phyloP scores from a whole-genome alignment of 2,113 vertebrate genomes.

The Propithecus coquereli region DNA sequence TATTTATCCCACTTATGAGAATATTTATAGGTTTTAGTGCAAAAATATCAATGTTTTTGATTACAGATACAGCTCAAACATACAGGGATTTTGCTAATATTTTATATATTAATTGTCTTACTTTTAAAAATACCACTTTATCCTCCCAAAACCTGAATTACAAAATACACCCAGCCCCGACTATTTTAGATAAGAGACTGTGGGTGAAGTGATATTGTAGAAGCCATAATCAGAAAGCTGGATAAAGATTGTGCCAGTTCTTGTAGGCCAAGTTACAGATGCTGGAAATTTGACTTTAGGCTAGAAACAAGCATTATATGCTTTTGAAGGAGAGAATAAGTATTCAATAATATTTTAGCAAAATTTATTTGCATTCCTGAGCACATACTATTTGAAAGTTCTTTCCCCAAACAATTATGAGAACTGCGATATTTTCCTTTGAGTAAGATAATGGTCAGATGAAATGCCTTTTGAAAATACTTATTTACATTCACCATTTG shows the following conservation, averaged over 20 bases:
- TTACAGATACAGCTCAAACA: neutral
- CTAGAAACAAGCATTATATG: neutral
- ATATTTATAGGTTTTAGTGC: neutral
- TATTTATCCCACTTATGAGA: neutral
- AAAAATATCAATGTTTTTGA: neutral
- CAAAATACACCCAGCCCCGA: neutral
- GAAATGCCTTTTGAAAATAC: conserved; percentile 28
- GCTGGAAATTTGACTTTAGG: neutral
- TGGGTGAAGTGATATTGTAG: neutral
- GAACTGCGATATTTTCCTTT: neutral
- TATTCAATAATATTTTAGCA: neutral
- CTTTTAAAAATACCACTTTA: neutral
- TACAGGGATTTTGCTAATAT: neutral
- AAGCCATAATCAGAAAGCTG: neutral
- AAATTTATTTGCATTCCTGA: neutral
- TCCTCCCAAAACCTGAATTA: neutral
- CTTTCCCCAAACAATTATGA: neutral
- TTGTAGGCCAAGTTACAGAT: neutral
- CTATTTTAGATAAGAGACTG: neutral
- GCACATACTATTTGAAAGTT: neutral
- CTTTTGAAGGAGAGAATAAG: conserved; percentile 16
- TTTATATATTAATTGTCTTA: neutral
- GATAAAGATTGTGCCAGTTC: neutral
- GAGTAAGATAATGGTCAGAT: conserved; percentile 24
- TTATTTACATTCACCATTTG: conserved; percentile 2